phyloP scores from a whole-genome alignment of 1,140 invertebrate species.

The Zaprionus africanus region DNA sequence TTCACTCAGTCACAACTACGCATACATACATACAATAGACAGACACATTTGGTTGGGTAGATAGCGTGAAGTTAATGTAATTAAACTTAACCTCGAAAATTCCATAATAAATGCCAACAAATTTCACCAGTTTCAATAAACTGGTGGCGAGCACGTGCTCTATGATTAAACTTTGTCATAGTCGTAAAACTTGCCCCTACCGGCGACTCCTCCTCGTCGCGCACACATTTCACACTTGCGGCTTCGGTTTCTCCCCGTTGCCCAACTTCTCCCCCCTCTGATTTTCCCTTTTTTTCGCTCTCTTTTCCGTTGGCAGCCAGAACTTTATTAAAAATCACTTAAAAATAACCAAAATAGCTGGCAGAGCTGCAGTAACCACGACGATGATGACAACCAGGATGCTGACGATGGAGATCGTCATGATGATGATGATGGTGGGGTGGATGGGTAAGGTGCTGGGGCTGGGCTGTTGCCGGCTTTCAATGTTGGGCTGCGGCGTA shows the following conservation, averaged over 20 bases:
- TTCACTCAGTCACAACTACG: background rate
- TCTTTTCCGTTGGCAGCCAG: constrained; percentile 35
- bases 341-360: constrained; percentile 80
- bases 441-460: background rate
- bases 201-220: background rate
- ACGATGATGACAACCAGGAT: constrained; percentile 41
- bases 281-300: constrained; percentile 9
- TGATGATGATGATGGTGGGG: constrained; percentile 22
- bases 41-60: constrained; percentile 36
- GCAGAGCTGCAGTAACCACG: constrained; percentile 40
- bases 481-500: constrained; percentile 67
- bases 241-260: constrained; percentile 25
- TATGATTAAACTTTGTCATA: constrained; percentile 51
- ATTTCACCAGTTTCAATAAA: constrained; percentile 37
- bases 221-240: constrained; percentile 47
- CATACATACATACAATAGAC: background rate
- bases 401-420: constrained; percentile 2
- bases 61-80: constrained; percentile 66
- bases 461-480: constrained; percentile 49
- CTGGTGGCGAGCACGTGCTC: constrained; percentile 10
- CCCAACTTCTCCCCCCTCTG: background rate
- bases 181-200: constrained; percentile 48
- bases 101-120: constrained; percentile 59
- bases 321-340: constrained; percentile 83
- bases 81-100: constrained; percentile 67